These are phyloP conservation scores for Wiebesia pumilae DNA, from an alignment of 1,140 invertebrate genomes.

Conservation along the genomic window DNA sequence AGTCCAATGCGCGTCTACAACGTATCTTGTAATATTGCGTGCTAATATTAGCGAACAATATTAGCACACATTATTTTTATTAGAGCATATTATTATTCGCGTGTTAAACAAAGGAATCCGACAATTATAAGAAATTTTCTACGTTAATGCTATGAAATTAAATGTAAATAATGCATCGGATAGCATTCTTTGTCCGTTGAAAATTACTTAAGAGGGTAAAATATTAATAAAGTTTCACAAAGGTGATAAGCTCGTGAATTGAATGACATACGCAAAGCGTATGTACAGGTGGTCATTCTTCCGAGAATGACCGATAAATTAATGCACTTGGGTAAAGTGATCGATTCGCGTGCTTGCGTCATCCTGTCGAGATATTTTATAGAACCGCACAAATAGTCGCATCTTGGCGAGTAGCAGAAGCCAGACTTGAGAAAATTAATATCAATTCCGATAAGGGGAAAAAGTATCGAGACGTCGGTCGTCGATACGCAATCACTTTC, in stretches of 20 bases:
- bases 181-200: too few relatives aligned
- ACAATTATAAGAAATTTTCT: too few relatives aligned
- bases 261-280: too few relatives aligned
- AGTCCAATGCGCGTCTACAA: too few relatives aligned
- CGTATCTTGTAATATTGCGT: too few relatives aligned
- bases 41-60: too few relatives aligned
- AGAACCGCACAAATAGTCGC: neutral
- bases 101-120: too few relatives aligned
- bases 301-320: neutral
- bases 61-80: too few relatives aligned
- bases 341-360: neutral
- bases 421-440: constrained; percentile 57
- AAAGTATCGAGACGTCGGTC: constrained; percentile 67
- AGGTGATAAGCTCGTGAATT: neutral
- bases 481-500: neutral
- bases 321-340: constrained; percentile 11
- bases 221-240: neutral
- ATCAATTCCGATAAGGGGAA: constrained; percentile 72
- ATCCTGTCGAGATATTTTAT: constrained; percentile 26
- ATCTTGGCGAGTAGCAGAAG: neutral
- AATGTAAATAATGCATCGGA: neutral
- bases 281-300: neutral
- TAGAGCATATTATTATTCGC: too few relatives aligned
- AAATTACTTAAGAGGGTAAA: too few relatives aligned
- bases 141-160: too few relatives aligned